phyloP scores from a whole-genome alignment of 2,113 vertebrate species.

The Australoheros scitulus region DNA sequence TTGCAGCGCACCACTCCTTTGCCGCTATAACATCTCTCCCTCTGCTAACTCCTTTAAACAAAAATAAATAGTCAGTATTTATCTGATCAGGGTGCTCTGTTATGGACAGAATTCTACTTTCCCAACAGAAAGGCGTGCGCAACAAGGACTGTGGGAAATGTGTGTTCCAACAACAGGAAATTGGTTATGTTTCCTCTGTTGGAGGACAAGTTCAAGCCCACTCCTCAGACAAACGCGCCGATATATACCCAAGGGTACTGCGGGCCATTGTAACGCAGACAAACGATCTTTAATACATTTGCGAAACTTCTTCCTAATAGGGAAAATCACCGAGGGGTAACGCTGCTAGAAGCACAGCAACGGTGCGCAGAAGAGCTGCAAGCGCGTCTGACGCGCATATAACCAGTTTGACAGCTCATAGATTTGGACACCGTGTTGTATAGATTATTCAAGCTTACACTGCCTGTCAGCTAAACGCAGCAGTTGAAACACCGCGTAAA shows the following conservation, averaged over 20 bases:
- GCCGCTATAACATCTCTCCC: neutral
- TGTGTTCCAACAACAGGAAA: conserved; percentile 69
- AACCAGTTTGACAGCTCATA: conserved; percentile 6
- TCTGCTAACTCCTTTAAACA: conserved; percentile 21
- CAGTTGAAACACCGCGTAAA: neutral
- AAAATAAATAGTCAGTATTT: conserved; percentile 53
- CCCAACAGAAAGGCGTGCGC: conserved; percentile 23
- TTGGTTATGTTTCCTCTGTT: conserved; percentile 62
- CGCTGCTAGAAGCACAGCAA: neutral
- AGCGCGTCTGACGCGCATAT: conserved; percentile 34
- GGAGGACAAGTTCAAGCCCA: neutral
- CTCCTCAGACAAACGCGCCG: neutral
- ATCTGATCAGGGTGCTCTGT: neutral
- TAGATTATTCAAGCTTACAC: neutral
- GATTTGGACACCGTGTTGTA: neutral
- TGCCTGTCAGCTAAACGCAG: neutral
- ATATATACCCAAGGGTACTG: neutral
- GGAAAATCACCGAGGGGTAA: conserved; percentile 25
- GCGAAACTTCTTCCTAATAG: conserved; percentile 47
- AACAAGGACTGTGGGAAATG: conserved; percentile 35
- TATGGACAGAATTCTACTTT: conserved; percentile 50
- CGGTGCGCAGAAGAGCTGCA: conserved; percentile 12
- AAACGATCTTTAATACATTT: neutral
- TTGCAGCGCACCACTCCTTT: conserved; percentile 32
- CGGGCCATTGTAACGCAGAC: neutral